Evolutionary conservation across 2,113 vertebrate species (phyloP).

Genomic region (Datnioides undecimradiatus): DNA sequence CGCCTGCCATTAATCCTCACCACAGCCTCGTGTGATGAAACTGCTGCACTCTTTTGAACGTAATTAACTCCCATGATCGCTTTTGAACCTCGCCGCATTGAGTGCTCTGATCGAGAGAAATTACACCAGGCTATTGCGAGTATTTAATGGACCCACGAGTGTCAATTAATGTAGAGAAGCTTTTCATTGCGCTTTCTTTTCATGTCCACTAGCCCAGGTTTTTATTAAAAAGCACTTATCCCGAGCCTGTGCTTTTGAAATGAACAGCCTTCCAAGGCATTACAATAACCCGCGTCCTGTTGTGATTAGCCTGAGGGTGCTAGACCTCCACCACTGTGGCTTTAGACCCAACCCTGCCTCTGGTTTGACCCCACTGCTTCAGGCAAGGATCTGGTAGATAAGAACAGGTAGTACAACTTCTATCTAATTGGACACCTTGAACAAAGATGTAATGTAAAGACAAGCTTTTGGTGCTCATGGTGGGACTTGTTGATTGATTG

Average conservation of each 20-base stretch:
- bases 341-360: slow-evolving; percentile 12
- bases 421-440: neutral
- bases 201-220: slow-evolving; percentile 67
- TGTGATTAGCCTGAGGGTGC: slow-evolving; percentile 38
- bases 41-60: slow-evolving; percentile 68
- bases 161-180: slow-evolving; percentile 77
- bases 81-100: slow-evolving; percentile 69
- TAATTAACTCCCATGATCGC: slow-evolving; percentile 79
- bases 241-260: slow-evolving; percentile 42
- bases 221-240: slow-evolving; percentile 72
- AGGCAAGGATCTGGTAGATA: slow-evolving; percentile 1
- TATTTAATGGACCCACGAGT: slow-evolving; percentile 78
- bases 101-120: slow-evolving; percentile 72
- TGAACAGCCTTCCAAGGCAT: slow-evolving; percentile 46
- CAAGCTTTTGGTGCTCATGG: neutral
- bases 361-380: slow-evolving; percentile 16
- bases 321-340: slow-evolving; percentile 36
- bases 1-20: slow-evolving; percentile 78
- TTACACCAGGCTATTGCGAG: slow-evolving; percentile 58
- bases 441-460: neutral
- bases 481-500: too few species aligned
- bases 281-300: slow-evolving; percentile 46
- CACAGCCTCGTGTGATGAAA: slow-evolving; percentile 62
- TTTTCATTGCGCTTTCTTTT: slow-evolving; percentile 70
- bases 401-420: neutral